Evolutionary conservation across 1,140 invertebrate species (phyloP).

Genomic region (Helicoverpa armigera): DNA sequence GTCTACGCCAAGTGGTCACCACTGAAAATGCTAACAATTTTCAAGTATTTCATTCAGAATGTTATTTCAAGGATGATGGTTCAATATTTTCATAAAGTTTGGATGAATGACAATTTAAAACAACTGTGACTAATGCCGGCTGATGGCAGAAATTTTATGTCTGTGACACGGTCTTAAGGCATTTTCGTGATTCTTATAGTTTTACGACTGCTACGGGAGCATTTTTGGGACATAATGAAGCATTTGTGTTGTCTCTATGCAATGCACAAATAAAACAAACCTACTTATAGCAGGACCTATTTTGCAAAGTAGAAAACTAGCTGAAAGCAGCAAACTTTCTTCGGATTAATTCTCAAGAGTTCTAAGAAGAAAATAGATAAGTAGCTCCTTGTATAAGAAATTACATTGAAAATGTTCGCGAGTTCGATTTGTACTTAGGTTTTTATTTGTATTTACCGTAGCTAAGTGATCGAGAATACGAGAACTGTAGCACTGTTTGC

Average conservation of each 20-base stretch:
- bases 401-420: not conserved
- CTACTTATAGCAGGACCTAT: not conserved
- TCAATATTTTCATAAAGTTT: conserved; percentile 5
- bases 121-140: conserved; percentile 18
- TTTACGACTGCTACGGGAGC: not conserved
- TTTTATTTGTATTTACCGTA: not conserved
- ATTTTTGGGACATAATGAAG: not conserved
- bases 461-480: not conserved
- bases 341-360: conserved; percentile 5
- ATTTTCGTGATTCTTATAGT: too few species aligned
- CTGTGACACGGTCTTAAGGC: too few species aligned
- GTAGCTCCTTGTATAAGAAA: conserved; percentile 4
- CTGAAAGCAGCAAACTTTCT: not conserved
- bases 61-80: conserved; percentile 30
- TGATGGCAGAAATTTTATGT: not conserved
- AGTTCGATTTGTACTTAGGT: conserved; percentile 5
- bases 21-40: not conserved
- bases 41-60: conserved; percentile 8
- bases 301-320: not conserved
- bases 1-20: not conserved
- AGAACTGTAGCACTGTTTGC: not conserved
- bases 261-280: too few species aligned
- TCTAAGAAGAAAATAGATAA: not conserved
- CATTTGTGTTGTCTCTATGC: not conserved
- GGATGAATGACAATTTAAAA: conserved; percentile 26